Evolutionary conservation across 2,797 vertebrate species (phyloP).

Genomic region (Varecia variegata): DNA sequence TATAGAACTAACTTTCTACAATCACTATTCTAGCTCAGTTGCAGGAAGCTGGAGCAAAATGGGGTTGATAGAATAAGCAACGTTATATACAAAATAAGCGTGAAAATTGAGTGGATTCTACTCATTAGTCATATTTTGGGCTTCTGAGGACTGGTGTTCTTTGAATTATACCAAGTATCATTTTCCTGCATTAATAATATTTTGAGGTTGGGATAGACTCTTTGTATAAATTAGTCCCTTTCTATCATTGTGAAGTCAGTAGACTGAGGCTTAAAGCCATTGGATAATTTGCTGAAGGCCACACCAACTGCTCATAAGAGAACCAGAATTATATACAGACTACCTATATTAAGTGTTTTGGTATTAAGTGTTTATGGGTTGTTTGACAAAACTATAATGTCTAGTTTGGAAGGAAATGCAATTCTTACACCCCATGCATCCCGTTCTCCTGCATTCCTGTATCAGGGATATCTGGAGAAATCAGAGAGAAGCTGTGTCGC

Average conservation of each 20-base stretch:
- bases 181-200: neutral
- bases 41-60: neutral
- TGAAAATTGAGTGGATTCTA: neutral
- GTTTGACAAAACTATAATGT: neutral
- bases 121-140: neutral
- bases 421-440: rapidly evolving
- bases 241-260: neutral
- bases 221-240: neutral
- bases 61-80: neutral
- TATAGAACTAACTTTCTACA: neutral
- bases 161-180: neutral
- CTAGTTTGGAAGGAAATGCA: neutral
- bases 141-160: neutral
- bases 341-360: neutral
- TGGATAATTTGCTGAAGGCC: neutral
- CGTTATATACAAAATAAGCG: neutral
- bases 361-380: neutral
- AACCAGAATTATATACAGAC: neutral
- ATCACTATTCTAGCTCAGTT: neutral
- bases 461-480: neutral
- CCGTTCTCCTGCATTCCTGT: neutral
- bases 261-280: neutral
- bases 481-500: neutral
- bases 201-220: neutral
- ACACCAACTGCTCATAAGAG: neutral